Base-by-base conservation (phyloP, 2,797 vertebrate genomes). In the Thaleichthys pacificus region DNA sequence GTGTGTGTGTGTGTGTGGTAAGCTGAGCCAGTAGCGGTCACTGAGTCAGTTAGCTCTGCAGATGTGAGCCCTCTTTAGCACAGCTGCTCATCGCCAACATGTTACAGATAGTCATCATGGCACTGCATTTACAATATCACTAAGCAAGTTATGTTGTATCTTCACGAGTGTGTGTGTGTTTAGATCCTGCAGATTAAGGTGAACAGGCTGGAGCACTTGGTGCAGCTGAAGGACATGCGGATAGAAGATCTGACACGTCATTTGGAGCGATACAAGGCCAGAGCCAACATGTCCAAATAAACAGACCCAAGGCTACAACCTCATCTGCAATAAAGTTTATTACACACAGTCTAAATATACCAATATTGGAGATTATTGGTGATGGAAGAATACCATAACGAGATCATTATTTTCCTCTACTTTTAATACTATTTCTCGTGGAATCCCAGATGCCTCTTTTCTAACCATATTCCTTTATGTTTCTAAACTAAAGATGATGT, bases 121-220 rank as follows among this genome's bases (percentile, higher is more conserved):
- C 19, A 24, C 14, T 47, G 42, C 38, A 12, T 15, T 17, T 32
- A 35, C 30, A 19, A 9, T 32, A 5, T 7, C 26, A 66, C 64
- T 22, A n/a, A 17, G 32, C 63, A 21, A 32, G 19, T 22, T 38
- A 15, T 17, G 35, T 15, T 42, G 62, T 19, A 47, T 21, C 5
- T 21, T 66, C 38, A 66, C 65, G 64, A 75, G 61, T 69, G 32
- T 72, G 74, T 71, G 68, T 32, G 54, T 35, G 28, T 78, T 22
- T 74, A 96, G 94, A 91, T 95, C 80, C 77, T 96, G 76, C 93
- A 95, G 80, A 91, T 93, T 84, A 95, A 96, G 80, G 93, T 94
- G 65, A 87, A 75, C 82, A 86, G 87, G 72, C 84, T 95, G 69
- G 94, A 95, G 78, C 91, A 91, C 49, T 91, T 95, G 69, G 81